Evolutionary conservation across 2,888 invertebrate species (phyloP), one percentile per base, ranked within the genome.

Genomic region (Esperia sulphurella): DNA sequence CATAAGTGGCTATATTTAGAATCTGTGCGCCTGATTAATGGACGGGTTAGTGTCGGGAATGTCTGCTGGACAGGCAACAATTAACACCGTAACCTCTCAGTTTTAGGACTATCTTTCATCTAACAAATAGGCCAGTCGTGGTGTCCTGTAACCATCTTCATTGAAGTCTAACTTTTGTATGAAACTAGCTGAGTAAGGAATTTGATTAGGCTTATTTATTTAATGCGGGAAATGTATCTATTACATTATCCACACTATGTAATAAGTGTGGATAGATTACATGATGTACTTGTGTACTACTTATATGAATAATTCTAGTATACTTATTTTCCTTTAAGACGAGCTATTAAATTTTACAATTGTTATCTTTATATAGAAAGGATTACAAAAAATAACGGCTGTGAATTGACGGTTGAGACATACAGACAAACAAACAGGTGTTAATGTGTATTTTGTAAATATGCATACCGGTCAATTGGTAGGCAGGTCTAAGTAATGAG

Each of bases 1-100:
- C 85, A 86, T 87, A 87, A 87, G 76, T 73, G 75, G 71, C 88
- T 89, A 89, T 88, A 87, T 89, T 87, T 89, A 89, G 88, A 88
- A 87, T 85, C 85, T 74, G 78, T 82, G 81, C 75, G 67, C 63
- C 79, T 85, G 79, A 83, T 86, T 86, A 86, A 87, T 83, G 76
- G 61, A 65, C 66, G 72, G 75, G 75, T 76, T 77, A 79, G 71
- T 74, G 65, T 65, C 52, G n/a, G 21, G 21, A 33, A 57, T 49
- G 35, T 63, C 57, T 53, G 58, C 56, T 47, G 57, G 59, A 56
- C 65, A 64, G 48, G 47, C 41, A 31, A 46, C 49, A 49, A 50
- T 52, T 52, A 44, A 52, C 48, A 49, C 43, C 37, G 39, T 45
- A 44, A 49, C 49, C 49, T 29, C 45, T 8, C 10, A 3, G 31